These are phyloP conservation scores for Enteromius anoplus DNA, from an alignment of 2,797 vertebrate species.

Conservation along the genomic window DNA sequence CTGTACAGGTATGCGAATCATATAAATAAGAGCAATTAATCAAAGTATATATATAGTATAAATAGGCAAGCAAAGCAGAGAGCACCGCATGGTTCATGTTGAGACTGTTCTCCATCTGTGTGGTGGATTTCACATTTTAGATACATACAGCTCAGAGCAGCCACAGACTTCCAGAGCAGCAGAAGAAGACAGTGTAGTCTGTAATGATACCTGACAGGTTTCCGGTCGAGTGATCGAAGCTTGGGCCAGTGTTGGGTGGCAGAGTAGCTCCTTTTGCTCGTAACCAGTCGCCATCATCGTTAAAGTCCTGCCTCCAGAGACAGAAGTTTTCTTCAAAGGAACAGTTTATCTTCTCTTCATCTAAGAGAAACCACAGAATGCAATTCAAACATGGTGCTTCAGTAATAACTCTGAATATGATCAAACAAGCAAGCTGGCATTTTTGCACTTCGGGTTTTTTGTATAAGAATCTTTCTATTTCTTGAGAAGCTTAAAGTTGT, in stretches of 20 bases:
- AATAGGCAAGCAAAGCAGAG: background rate
- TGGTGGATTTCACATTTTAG: background rate
- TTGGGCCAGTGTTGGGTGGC: conserved; percentile 81
- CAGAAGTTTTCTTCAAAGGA: conserved; percentile 87
- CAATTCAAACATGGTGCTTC: background rate
- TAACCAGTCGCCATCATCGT: conserved; percentile 80
- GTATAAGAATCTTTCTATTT: too few species aligned
- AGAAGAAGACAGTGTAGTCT: background rate
- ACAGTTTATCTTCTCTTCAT: conserved; percentile 81
- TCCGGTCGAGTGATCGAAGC: conserved; percentile 85
- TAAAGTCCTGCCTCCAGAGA: conserved; percentile 84
- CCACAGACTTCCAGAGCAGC: background rate
- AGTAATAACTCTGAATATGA: background rate
- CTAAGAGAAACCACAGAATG: conserved; percentile 60
- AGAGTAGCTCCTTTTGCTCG: conserved; percentile 70
- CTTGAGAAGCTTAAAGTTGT: too few species aligned
- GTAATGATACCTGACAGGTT: conserved; percentile 80
- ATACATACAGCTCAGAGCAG: background rate
- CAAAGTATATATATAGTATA: background rate
- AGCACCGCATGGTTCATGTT: background rate
- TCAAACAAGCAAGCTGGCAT: background rate
- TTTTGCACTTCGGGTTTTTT: background rate
- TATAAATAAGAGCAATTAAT: background rate
- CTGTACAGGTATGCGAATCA: background rate
- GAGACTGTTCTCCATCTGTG: background rate